Conservation (phyloP, 2,888 invertebrate genomes). For the Lithophane semibrunnea region DNA sequence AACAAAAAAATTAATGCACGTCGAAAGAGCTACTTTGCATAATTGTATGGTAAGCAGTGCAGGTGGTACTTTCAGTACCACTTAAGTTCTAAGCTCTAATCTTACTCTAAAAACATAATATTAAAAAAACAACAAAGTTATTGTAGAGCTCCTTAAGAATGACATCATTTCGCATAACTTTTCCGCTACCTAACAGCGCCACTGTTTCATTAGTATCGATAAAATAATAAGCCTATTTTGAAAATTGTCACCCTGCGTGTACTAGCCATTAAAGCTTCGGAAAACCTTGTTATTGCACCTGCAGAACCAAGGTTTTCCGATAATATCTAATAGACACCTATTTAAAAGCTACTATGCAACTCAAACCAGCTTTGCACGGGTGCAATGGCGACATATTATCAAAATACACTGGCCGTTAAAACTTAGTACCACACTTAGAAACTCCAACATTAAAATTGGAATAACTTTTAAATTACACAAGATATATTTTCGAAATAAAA, state of each 20-base stretch:
- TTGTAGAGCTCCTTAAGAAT: background rate
- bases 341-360: background rate
- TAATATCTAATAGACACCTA: too few relatives aligned
- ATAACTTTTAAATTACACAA: too few relatives aligned
- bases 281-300: constrained; percentile 8
- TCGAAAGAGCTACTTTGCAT: constrained; percentile 33
- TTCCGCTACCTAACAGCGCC: background rate
- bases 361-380: background rate
- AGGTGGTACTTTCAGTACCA: constrained; percentile 33
- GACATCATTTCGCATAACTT: background rate
- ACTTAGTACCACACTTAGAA: too few relatives aligned
- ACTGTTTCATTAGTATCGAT: background rate
- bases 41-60: constrained; percentile 44
- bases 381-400: background rate
- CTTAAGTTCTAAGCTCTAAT: constrained; percentile 34
- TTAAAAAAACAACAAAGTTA: background rate
- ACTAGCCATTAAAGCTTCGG: background rate
- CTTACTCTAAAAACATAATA: constrained; percentile 8
- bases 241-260: constrained; percentile 6
- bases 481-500: too few relatives aligned
- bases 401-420: background rate
- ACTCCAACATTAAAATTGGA: too few relatives aligned
- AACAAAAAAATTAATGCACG: background rate
- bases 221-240: constrained; percentile 13
- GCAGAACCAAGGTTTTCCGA: background rate